Conservation (phyloP, 2,888 invertebrate species). For the Serrognathus titanus region DNA sequence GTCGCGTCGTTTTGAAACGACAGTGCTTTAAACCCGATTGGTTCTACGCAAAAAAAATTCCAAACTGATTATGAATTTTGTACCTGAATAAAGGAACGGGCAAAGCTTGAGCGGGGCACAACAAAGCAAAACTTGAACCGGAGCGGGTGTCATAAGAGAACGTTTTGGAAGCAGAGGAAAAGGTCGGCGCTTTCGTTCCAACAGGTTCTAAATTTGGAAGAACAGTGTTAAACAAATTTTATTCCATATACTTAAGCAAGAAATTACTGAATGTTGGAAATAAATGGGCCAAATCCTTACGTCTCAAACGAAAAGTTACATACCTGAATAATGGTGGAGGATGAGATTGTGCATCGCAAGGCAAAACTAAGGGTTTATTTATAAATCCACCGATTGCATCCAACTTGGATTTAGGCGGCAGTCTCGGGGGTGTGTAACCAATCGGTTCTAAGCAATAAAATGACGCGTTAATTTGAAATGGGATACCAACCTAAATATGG, state of each 20-base stretch:
- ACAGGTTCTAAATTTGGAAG: slow-evolving; percentile 52
- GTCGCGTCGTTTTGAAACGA: slow-evolving; percentile 61
- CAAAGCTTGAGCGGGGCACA: slow-evolving; percentile 64
- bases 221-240: slow-evolving; percentile 1
- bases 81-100: slow-evolving; percentile 72
- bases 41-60: slow-evolving; percentile 50
- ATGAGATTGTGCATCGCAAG: slow-evolving; percentile 59
- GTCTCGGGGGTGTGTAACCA: slow-evolving; percentile 56
- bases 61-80: slow-evolving; percentile 5
- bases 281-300: no score
- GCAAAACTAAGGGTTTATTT: slow-evolving; percentile 41
- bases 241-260: no score
- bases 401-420: slow-evolving; percentile 52
- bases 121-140: slow-evolving; percentile 50
- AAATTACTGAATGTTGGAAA: no score
- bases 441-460: slow-evolving; percentile 41
- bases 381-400: slow-evolving; percentile 39
- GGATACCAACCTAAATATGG: slow-evolving; percentile 58
- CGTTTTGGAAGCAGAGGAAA: slow-evolving; percentile 49
- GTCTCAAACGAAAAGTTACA: slow-evolving; percentile 8
- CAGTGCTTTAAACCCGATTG: slow-evolving; percentile 61
- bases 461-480: slow-evolving; percentile 50
- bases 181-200: slow-evolving; percentile 53
- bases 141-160: slow-evolving; percentile 48
- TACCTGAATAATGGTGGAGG: slow-evolving; percentile 54